Conservation (phyloP, 2,888 invertebrate species). For the Scelioninae gen. 1 region DNA sequence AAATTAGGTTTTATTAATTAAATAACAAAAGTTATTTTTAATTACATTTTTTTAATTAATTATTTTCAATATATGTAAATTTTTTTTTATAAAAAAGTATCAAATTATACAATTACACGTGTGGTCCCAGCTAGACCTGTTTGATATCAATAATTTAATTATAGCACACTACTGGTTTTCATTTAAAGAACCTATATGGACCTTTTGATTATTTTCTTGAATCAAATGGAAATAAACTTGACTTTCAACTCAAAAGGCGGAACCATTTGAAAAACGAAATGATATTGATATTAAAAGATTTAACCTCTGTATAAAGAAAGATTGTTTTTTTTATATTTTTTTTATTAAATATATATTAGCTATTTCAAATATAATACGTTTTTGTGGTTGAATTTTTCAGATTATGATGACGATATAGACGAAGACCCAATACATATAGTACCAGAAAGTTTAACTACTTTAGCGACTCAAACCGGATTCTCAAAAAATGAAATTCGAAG, state of each 20-base stretch:
- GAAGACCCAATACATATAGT: constrained; percentile 69
- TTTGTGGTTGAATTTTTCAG: too few relatives aligned
- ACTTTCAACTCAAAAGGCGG: constrained; percentile 22
- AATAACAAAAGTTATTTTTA: not conserved
- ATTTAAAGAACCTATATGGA: constrained; percentile 43
- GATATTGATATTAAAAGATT: not conserved
- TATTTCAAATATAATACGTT: too few relatives aligned
- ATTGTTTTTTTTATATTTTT: not conserved
- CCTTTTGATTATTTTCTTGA: constrained; percentile 53
- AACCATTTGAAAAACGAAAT: not conserved
- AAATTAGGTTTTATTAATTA: too few relatives aligned
- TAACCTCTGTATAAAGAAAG: not conserved
- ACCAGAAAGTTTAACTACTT: constrained; percentile 75
- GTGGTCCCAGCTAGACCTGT: constrained; percentile 20
- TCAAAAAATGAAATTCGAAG: constrained; percentile 77
- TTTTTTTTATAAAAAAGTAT: too few relatives aligned
- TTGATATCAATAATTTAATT: constrained; percentile 49
- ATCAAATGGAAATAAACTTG: constrained; percentile 50
- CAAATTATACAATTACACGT: not conserved
- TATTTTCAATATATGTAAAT: too few relatives aligned
- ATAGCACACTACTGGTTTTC: constrained; percentile 52
- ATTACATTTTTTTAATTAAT: not conserved
- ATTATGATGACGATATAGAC: constrained; percentile 19
- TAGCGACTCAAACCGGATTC: constrained; percentile 78
- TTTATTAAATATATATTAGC: too few relatives aligned